These are phyloP conservation scores for Sphaerophoria taeniata DNA, from an alignment of 2,888 invertebrate species.

Conservation along the genomic window DNA sequence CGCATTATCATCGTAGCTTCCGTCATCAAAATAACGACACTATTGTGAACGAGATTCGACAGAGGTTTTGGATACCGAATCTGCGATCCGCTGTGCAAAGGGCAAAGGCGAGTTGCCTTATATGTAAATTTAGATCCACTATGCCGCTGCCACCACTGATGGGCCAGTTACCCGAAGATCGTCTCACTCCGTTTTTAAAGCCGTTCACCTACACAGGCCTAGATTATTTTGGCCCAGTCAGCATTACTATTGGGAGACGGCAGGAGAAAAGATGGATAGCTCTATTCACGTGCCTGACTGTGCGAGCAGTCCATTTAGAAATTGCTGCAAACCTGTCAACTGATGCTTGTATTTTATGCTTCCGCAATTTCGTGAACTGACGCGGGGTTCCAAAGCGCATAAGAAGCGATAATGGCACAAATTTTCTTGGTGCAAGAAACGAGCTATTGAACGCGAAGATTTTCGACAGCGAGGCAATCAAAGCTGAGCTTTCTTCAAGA, in stretches of 20 bases:
- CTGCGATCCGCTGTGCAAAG: conserved; percentile 22
- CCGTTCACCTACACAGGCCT: conserved; percentile 69
- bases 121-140: conserved; percentile 7
- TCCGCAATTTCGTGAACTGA: conserved; percentile 52
- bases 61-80: conserved; percentile 47
- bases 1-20: no score
- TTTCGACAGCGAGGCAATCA: conserved; percentile 36
- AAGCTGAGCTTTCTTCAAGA: conserved; percentile 29
- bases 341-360: conserved; percentile 49
- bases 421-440: conserved; percentile 50
- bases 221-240: conserved; percentile 61
- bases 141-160: conserved; percentile 57
- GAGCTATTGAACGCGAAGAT: conserved; percentile 17
- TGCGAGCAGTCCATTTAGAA: conserved; percentile 56
- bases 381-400: conserved; percentile 36
- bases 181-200: conserved; percentile 53
- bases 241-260: conserved; percentile 48
- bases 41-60: conserved; percentile 42
- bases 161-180: conserved; percentile 61
- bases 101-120: conserved; percentile 25
- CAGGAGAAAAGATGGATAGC: conserved; percentile 55
- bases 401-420: conserved; percentile 53
- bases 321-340: conserved; percentile 45
- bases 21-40: conserved; percentile 44
- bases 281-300: conserved; percentile 56